Evolutionary conservation across 2,888 invertebrate genomes (phyloP), one percentile per base, ranked within the genome.

Genomic region (Limnephilus marmoratus): DNA sequence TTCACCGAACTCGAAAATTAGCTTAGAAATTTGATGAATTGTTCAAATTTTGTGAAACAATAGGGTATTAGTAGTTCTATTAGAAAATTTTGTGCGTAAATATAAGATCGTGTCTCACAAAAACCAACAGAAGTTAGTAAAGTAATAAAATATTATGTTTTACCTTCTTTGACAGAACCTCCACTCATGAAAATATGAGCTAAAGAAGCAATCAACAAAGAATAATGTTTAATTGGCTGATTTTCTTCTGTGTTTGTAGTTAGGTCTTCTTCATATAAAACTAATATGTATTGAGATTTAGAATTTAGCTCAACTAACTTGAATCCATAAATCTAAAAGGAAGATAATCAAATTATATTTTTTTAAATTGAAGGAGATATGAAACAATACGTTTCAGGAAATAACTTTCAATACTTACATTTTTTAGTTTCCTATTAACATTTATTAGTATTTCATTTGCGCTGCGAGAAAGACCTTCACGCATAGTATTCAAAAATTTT

Each of bases 121-220:
- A 68, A n/a, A 68, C 24, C 2, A 24, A 24, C 24, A 68, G 24
- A 68, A 68, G 24, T 45, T 45, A 24, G 68, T n/a, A 68, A 68
- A 18, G 18, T 15, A 53, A 15, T 18, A 18, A 0, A 53, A 45
- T n/a, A 49, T 49, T 29, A 49, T 49, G 13, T 86, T 37, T 82
- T 94, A 96, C 97, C 96, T 95, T 96, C 96, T 94, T 95, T 95
- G 0, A 96, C 96, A 0, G 95, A 94, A 13, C 95, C 95, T 7
- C 96, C 96, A 15, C 94, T 95, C 97, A 97, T 97, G 92, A 95
- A 97, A 68, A 97, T 96, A 92, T 97, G 97, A 5, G 95, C 94
- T 0, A 97, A 95, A 0, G 95, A 94, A 13, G 96, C 95, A 81
- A 96, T 94, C 31, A 97, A 94, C 13, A 97, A 92, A 81, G 94